phyloP scores from a whole-genome alignment of 92 coral and sea anemone genomes.

The Epizoanthus ramosus region DNA sequence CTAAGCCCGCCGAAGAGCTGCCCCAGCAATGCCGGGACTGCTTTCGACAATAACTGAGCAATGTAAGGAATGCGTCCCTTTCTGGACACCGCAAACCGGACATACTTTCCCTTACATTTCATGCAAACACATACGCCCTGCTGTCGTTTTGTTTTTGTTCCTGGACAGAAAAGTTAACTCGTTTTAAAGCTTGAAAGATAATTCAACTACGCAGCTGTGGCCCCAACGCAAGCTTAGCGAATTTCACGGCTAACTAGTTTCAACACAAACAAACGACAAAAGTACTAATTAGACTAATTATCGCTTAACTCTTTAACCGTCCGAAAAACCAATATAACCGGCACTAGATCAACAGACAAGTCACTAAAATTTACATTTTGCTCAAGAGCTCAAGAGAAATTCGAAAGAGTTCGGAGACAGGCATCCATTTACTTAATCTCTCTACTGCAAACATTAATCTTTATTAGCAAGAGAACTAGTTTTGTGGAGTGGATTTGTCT shows the following conservation, averaged over 20 bases:
- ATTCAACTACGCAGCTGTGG: not conserved
- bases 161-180: not conserved
- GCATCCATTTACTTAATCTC: not conserved
- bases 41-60: not conserved
- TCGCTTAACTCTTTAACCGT: not conserved
- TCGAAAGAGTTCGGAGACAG: not conserved
- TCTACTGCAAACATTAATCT: too few species aligned
- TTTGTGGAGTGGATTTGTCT: not conserved
- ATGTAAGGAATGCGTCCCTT: not conserved
- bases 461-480: not conserved
- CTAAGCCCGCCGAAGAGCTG: conserved; percentile 5
- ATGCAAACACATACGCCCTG: not conserved
- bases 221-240: not conserved
- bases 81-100: not conserved
- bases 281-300: not conserved
- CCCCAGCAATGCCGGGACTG: not conserved
- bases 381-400: not conserved
- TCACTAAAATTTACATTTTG: not conserved
- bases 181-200: not conserved
- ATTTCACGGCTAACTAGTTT: not conserved
- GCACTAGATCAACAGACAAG: not conserved
- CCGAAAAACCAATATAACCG: not conserved
- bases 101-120: not conserved
- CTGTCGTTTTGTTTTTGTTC: not conserved
- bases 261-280: conserved; percentile 3